These are phyloP conservation scores for Rhinopomastus cyanomelas DNA, from an alignment of 2,113 vertebrate species.

Conservation along the genomic window DNA sequence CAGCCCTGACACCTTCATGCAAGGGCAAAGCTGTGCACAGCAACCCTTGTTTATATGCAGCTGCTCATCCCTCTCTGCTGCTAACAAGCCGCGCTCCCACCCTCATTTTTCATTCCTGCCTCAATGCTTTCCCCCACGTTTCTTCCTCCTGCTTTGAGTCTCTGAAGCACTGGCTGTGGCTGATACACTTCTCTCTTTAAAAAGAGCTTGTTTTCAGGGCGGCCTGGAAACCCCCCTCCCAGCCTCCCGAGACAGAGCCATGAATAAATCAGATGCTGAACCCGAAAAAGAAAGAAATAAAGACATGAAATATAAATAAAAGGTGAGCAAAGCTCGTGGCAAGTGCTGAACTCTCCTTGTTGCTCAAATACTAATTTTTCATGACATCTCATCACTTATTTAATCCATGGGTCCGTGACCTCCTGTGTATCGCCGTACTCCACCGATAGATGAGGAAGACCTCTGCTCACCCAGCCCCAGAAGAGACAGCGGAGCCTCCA, in stretches of 20 bases:
- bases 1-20: not conserved
- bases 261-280: slow-evolving; percentile 23
- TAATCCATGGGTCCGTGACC: not conserved
- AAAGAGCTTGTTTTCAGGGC: not conserved
- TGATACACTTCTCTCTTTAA: not conserved
- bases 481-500: not conserved
- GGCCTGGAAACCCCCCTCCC: not conserved
- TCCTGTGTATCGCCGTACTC: not conserved
- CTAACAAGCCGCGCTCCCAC: not conserved
- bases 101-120: slow-evolving; percentile 38
- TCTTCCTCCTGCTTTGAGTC: not conserved
- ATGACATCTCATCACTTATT: slow-evolving; percentile 56
- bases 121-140: not conserved
- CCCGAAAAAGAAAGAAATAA: not conserved
- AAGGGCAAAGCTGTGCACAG: not conserved
- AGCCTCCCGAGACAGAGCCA: not conserved
- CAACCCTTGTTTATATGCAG: not conserved
- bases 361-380: slow-evolving; percentile 27
- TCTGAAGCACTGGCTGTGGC: not conserved
- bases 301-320: slow-evolving; percentile 62
- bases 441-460: rapidly evolving
- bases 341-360: not conserved
- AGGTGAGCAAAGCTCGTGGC: slow-evolving; percentile 1
- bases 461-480: not conserved
- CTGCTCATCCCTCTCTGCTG: not conserved